A percentile compares a stretch with the other conserved stretches of the same genome.
Evolutionary conservation across 1,140 invertebrate genomes (phyloP).

Genomic region (Drusus annulatus): DNA sequence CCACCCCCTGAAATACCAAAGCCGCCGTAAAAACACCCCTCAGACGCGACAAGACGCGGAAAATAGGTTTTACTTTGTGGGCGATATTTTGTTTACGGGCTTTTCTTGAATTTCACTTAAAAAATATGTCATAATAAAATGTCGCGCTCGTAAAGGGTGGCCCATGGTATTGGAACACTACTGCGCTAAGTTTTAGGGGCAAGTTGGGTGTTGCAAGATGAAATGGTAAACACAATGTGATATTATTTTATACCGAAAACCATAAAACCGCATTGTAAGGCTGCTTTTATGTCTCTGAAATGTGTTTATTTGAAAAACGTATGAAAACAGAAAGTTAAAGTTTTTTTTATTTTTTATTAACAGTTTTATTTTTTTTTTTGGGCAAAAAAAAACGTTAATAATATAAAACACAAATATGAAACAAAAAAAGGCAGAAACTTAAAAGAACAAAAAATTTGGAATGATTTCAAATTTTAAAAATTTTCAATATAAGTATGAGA

Average conservation of each 20-base stretch:
- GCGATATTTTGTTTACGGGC: slow-evolving; percentile 27
- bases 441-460: no score
- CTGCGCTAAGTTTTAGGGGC: neutral
- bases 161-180: neutral
- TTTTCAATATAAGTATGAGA: no score
- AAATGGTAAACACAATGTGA: neutral
- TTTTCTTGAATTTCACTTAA: slow-evolving; percentile 33
- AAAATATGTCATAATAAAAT: slow-evolving; percentile 39
- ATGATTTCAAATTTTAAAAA: no score
- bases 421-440: no score
- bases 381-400: no score
- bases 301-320: no score
- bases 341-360: no score
- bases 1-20: neutral
- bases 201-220: no score
- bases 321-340: no score
- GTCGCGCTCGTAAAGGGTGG: neutral
- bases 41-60: neutral
- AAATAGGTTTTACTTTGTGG: slow-evolving; percentile 27
- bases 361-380: no score
- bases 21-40: slow-evolving; percentile 1
- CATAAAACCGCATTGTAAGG: neutral
- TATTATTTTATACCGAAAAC: neutral
- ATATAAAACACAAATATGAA: no score
- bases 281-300: no score